Percentiles rank a stretch among this genome's conserved stretches.
phyloP scores from a whole-genome alignment of 2,113 vertebrate species.

The Rhinichthys klamathensis region DNA sequence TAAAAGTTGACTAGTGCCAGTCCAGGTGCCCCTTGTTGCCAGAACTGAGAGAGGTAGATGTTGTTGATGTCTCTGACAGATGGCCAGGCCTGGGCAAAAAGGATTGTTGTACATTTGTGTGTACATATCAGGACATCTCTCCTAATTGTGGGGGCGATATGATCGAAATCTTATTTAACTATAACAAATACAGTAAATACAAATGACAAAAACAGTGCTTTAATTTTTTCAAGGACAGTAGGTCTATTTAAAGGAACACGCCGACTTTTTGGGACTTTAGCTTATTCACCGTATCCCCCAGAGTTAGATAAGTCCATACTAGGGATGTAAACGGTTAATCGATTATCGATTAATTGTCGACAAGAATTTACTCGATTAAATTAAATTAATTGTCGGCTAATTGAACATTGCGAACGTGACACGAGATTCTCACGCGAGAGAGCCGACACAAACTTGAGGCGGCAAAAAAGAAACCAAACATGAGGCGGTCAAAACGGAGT shows the following conservation, averaged over 20 bases:
- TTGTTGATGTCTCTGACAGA: neutral
- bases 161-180: neutral
- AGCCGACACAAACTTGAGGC: no score
- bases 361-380: no score
- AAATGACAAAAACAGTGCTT: neutral
- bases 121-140: neutral
- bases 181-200: neutral
- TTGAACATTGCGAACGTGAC: no score
- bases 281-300: no score
- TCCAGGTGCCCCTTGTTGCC: neutral
- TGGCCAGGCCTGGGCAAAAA: neutral
- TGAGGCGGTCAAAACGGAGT: no score
- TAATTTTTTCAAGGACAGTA: neutral
- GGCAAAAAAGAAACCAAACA: no score
- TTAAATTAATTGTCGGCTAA: no score
- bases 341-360: no score
- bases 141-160: neutral
- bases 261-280: no score
- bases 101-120: neutral
- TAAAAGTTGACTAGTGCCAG: neutral
- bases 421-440: no score
- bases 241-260: neutral
- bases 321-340: no score
- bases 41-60: neutral
- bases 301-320: no score